A percentile compares a stretch with the other conserved stretches of the same genome.
Conservation (phyloP, 2,888 invertebrate species). For the Trimorus sp. region DNA sequence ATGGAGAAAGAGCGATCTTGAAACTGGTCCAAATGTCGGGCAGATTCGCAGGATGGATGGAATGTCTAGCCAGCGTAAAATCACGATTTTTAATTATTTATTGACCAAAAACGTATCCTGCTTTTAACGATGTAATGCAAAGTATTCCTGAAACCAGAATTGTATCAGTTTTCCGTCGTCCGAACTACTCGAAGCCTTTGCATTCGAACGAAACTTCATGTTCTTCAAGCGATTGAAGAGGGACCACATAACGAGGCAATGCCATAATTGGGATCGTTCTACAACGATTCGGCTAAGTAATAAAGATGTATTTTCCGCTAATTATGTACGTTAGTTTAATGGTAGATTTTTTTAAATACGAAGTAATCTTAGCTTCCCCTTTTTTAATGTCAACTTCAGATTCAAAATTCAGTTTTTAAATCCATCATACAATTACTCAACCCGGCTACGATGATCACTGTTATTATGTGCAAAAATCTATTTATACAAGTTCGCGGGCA, state of each 20-base stretch:
- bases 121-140: slow-evolving; percentile 13
- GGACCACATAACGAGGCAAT: slow-evolving; percentile 19
- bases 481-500: slow-evolving; percentile 25
- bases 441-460: slow-evolving; percentile 55
- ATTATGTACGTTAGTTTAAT: neutral
- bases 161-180: neutral
- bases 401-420: neutral
- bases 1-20: too few species aligned
- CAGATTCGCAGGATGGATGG: too few species aligned
- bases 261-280: slow-evolving; percentile 38
- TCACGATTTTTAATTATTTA: too few species aligned
- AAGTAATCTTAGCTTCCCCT: too few species aligned
- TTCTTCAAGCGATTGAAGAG: slow-evolving; percentile 7
- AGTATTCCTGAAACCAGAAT: neutral
- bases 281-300: slow-evolving; percentile 4
- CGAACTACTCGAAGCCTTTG: neutral
- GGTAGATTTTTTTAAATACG: too few species aligned
- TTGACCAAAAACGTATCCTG: too few species aligned
- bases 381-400: neutral
- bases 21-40: too few species aligned
- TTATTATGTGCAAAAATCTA: slow-evolving; percentile 52
- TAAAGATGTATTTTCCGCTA: neutral
- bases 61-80: too few species aligned
- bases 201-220: slow-evolving; percentile 3
- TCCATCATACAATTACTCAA: neutral